A percentile compares a stretch with the other conserved stretches of the same genome.
Conservation (phyloP, 2,888 invertebrate species). For the Anthophora plumipes region DNA sequence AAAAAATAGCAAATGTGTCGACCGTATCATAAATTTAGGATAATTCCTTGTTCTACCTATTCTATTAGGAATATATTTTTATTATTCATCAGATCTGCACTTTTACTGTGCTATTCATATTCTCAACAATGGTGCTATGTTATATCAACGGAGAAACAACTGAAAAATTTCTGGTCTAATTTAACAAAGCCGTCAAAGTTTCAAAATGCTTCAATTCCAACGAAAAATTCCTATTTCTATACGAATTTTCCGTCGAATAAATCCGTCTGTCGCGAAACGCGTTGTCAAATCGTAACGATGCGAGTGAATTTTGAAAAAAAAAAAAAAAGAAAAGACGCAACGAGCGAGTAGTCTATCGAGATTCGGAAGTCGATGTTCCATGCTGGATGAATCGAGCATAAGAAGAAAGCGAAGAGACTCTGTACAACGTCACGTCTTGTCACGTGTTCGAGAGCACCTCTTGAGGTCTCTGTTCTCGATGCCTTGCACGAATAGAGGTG, state of each 20-base stretch:
- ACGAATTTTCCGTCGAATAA: background rate
- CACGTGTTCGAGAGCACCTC: conserved; percentile 78
- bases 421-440: conserved; percentile 68
- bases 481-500: conserved; percentile 55
- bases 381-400: background rate
- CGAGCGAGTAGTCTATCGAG: background rate
- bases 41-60: too few species aligned
- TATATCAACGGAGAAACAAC: too few species aligned
- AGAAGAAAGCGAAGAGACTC: conserved; percentile 39
- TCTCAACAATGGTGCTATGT: too few species aligned
- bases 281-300: background rate
- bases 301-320: background rate
- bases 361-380: background rate
- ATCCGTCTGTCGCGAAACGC: background rate
- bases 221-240: background rate
- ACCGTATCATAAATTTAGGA: too few species aligned
- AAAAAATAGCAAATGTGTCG: too few species aligned
- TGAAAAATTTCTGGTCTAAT: too few species aligned
- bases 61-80: too few species aligned
- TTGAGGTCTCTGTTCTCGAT: conserved; percentile 73
- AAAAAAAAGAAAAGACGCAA: too few species aligned
- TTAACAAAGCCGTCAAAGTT: too few species aligned
- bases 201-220: too few species aligned
- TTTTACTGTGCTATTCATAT: too few species aligned
- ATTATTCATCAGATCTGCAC: too few species aligned